Conservation (phyloP, 2,888 invertebrate species). For the Sclerodermus sp. region DNA sequence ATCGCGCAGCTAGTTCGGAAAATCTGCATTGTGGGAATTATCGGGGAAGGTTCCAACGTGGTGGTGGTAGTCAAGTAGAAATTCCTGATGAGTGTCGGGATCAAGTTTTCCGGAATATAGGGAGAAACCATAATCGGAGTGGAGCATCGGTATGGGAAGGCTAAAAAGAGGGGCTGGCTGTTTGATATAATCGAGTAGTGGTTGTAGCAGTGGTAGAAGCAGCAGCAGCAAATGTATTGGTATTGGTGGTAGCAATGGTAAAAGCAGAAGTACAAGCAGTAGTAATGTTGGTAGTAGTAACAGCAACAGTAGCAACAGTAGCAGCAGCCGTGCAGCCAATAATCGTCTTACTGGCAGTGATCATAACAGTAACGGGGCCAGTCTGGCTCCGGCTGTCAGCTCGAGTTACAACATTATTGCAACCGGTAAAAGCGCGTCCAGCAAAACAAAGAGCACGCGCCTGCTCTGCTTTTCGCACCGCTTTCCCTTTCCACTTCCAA, state of each 20-base stretch:
- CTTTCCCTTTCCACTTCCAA: no score
- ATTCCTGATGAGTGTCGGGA: no score
- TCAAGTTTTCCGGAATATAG: no score
- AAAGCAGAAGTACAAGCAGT: conserved; percentile 17
- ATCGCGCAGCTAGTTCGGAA: neutral
- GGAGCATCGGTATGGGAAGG: no score
- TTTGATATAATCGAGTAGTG: no score
- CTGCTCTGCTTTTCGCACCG: neutral
- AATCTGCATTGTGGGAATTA: neutral
- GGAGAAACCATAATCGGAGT: no score
- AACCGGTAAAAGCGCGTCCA: neutral
- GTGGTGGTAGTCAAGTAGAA: no score
- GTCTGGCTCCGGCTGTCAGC: conserved; percentile 14
- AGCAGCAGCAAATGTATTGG: no score
- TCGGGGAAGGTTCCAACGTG: neutral
- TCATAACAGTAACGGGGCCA: conserved; percentile 26
- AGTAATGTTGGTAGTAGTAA: conserved; percentile 17
- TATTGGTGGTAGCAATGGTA: neutral
- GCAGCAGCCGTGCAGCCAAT: conserved; percentile 18
- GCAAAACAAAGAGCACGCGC: neutral
- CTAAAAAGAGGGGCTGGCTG: no score
- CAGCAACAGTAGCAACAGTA: neutral
- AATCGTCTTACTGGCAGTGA: conserved; percentile 23
- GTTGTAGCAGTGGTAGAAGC: neutral
- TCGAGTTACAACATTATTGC: conserved; percentile 25